These are phyloP conservation scores for Cephus cinctus DNA, from an alignment of 1,140 invertebrate genomes.

Conservation along the genomic window DNA sequence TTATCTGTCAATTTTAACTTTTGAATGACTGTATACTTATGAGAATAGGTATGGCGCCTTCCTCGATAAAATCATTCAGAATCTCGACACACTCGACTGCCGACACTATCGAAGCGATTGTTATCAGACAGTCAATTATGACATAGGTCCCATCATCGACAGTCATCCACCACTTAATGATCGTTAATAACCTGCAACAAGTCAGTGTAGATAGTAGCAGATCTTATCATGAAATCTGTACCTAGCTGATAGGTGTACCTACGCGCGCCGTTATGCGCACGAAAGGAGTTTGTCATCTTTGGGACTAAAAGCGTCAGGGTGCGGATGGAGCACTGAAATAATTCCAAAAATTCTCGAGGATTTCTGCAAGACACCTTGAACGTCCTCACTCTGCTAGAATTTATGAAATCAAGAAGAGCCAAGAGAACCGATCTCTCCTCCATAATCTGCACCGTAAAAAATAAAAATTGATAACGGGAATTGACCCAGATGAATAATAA, in stretches of 20 bases:
- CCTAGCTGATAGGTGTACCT: conserved; percentile 18
- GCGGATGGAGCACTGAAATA: conserved; percentile 26
- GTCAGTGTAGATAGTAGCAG: not conserved
- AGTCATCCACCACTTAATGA: conserved; percentile 24
- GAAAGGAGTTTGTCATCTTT: conserved; percentile 35
- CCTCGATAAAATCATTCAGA: conserved; percentile 22
- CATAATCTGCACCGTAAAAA: conserved; percentile 24
- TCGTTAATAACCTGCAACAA: conserved; percentile 24
- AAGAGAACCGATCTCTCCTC: conserved; percentile 18
- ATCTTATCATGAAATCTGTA: not conserved
- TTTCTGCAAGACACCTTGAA: conserved; percentile 10
- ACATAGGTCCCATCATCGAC: conserved; percentile 18
- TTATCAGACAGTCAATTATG: conserved; percentile 20
- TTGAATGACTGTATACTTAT: conserved; percentile 23
- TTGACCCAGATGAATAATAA: not conserved
- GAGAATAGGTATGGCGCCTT: conserved; percentile 15
- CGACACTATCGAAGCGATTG: conserved; percentile 26
- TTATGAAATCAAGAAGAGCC: conserved; percentile 25
- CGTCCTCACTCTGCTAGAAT: conserved; percentile 15
- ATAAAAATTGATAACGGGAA: too few relatives aligned
- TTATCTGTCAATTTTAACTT: too few relatives aligned
- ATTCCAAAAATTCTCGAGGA: conserved; percentile 27
- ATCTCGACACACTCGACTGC: conserved; percentile 13
- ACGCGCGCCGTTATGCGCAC: conserved; percentile 20
- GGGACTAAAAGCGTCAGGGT: conserved; percentile 27